These are phyloP conservation scores for Parazoanthus darwini DNA, from an alignment of 92 coral and sea anemone species.

Conservation along the genomic window DNA sequence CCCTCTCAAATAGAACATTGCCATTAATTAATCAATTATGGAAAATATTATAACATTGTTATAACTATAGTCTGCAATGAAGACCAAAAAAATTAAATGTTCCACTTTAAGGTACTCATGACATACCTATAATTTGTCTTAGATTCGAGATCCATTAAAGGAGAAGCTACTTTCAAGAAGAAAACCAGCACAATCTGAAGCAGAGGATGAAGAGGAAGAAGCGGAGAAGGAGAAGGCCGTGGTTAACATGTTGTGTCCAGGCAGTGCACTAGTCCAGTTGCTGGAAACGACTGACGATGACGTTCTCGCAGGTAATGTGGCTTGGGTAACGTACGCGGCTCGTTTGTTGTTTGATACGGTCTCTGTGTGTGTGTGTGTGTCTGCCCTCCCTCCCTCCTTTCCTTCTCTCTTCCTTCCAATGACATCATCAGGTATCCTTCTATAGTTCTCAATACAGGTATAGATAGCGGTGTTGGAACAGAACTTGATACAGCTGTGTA, in stretches of 20 bases:
- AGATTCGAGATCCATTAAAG: conserved; percentile 74
- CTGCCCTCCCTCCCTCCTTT: no score
- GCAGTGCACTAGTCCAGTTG: conserved; percentile 63
- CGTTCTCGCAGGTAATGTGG: conserved; percentile 66
- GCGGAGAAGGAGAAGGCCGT: conserved; percentile 46
- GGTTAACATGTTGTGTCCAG: conserved; percentile 69
- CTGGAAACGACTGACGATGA: conserved; percentile 43
- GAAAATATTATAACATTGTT: no score
- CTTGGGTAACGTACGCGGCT: no score
- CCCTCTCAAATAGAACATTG: no score
- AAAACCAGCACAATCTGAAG: conserved; percentile 28
- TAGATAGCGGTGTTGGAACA: neutral
- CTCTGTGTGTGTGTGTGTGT: neutral
- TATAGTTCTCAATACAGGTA: neutral
- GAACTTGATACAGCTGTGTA: neutral
- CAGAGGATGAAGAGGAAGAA: conserved; percentile 52
- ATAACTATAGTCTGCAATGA: neutral
- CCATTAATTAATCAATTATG: no score
- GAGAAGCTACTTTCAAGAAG: conserved; percentile 59
- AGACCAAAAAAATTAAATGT: neutral
- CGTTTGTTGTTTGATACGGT: no score
- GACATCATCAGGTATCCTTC: neutral
- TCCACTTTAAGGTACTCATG: neutral
- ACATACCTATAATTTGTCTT: neutral
- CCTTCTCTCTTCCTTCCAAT: neutral